phyloP scores from a whole-genome alignment of 2,888 invertebrate genomes.

The Dyspetes luteomarginatus region DNA sequence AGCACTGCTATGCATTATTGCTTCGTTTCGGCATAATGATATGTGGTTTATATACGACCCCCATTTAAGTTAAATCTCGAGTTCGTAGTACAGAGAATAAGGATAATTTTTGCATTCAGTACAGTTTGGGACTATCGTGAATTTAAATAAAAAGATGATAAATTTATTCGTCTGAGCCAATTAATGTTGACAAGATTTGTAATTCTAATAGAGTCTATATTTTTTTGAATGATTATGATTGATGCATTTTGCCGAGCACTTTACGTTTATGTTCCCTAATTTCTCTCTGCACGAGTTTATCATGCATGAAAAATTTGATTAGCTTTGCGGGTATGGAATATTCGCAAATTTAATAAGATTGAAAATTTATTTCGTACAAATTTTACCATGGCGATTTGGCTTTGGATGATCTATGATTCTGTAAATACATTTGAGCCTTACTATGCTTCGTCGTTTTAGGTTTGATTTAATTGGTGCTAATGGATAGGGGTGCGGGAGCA shows the following conservation, averaged over 20 bases:
- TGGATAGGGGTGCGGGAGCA: slow-evolving; percentile 76
- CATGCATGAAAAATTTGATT: no score
- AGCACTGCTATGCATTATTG: slow-evolving; percentile 48
- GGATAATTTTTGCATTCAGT: no score
- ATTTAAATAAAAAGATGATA: no score
- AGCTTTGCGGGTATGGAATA: slow-evolving; percentile 7
- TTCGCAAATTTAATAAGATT: slow-evolving; percentile 37
- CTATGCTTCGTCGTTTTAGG: slow-evolving; percentile 66
- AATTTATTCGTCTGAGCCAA: no score
- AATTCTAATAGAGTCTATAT: no score
- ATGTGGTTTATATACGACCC: slow-evolving; percentile 38
- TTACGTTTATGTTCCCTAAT: no score
- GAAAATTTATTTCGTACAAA: slow-evolving; percentile 35
- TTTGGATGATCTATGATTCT: slow-evolving; percentile 72
- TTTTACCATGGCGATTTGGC: slow-evolving; percentile 35
- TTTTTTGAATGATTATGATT: no score
- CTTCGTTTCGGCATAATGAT: slow-evolving; percentile 23
- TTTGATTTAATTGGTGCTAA: slow-evolving; percentile 80
- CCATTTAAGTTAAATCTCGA: slow-evolving; percentile 15
- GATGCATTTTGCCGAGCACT: no score
- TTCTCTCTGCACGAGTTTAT: no score
- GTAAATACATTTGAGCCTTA: slow-evolving; percentile 70
- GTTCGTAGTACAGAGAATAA: slow-evolving; percentile 1
- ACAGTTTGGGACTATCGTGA: no score
- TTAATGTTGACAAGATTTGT: no score